Conservation (phyloP, 2,113 vertebrate species). For the Axis porcinus region DNA sequence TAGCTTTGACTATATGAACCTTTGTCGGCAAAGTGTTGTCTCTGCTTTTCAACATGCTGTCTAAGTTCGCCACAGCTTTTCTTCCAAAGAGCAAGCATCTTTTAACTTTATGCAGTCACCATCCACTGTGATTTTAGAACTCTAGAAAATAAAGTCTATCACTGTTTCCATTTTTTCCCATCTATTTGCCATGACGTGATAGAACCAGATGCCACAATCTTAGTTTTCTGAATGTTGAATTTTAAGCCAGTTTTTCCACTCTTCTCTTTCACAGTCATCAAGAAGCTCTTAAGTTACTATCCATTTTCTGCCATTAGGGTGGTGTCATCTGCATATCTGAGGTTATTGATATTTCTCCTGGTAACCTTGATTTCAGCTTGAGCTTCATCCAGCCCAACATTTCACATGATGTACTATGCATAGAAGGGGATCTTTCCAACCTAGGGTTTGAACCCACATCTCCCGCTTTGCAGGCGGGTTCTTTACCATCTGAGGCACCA, state of each 20-base stretch:
- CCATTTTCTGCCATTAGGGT: background rate
- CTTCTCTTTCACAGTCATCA: background rate
- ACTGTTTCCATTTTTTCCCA: background rate
- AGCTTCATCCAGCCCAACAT: background rate
- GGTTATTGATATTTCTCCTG: background rate
- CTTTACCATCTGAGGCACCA: background rate
- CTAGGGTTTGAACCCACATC: accelerated
- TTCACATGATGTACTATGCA: background rate
- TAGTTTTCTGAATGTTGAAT: background rate
- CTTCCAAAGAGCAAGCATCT: background rate
- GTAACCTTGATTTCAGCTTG: background rate
- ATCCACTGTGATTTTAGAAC: background rate
- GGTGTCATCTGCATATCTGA: background rate
- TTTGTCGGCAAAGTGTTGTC: background rate
- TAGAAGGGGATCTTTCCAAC: background rate
- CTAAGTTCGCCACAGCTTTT: background rate
- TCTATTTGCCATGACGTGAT: background rate
- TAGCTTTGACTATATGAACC: background rate
- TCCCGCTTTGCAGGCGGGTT: accelerated
- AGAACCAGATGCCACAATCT: background rate
- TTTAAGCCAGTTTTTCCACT: background rate
- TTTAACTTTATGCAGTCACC: background rate
- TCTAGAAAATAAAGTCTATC: background rate
- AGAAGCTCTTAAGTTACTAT: background rate
- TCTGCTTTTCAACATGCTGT: background rate